Percentiles rank a stretch among this genome's conserved stretches.
Conservation (phyloP, 2,888 invertebrate species). For the Drosophila formosana region DNA sequence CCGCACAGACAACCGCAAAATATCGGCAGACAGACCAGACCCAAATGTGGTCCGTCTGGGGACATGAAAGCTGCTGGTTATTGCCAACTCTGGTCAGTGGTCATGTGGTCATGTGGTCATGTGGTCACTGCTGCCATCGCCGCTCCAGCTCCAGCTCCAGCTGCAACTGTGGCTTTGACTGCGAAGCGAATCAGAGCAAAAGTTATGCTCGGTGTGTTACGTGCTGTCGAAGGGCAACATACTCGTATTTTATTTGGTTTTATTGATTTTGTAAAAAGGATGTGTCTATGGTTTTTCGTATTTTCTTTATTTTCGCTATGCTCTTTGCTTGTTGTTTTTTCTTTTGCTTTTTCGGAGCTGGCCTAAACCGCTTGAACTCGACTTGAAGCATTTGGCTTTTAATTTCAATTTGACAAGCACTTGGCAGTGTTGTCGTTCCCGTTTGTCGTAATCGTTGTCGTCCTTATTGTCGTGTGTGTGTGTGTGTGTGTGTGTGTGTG, state of each 20-base stretch:
- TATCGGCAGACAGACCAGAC: conserved; percentile 46
- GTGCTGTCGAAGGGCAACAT: conserved; percentile 38
- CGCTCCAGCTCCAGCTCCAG: neutral
- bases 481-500: conserved; percentile 8
- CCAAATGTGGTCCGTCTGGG: conserved; percentile 30
- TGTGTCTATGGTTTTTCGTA: conserved; percentile 36
- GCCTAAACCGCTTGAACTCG: conserved; percentile 45
- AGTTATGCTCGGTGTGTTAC: conserved; percentile 45
- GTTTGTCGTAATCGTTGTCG: conserved; percentile 7
- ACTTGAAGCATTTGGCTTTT: conserved; percentile 71
- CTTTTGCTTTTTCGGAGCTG: conserved; percentile 8
- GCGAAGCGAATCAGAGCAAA: conserved; percentile 48
- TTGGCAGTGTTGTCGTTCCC: conserved; percentile 60
- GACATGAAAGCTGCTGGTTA: conserved; percentile 16
- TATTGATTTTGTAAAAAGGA: conserved; percentile 70
- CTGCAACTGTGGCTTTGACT: neutral
- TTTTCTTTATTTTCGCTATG: neutral
- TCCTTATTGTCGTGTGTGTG: neutral
- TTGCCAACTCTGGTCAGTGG: conserved; percentile 27
- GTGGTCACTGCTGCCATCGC: conserved; percentile 20
- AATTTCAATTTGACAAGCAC: conserved; percentile 80
- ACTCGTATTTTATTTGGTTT: conserved; percentile 69
- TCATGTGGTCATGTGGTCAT: conserved; percentile 28
- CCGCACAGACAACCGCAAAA: conserved; percentile 58
- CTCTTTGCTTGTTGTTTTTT: neutral